Percentiles rank a stretch among this genome's conserved stretches.
Conservation (phyloP, 2,113 vertebrate species). For the Verasper variegatus region DNA sequence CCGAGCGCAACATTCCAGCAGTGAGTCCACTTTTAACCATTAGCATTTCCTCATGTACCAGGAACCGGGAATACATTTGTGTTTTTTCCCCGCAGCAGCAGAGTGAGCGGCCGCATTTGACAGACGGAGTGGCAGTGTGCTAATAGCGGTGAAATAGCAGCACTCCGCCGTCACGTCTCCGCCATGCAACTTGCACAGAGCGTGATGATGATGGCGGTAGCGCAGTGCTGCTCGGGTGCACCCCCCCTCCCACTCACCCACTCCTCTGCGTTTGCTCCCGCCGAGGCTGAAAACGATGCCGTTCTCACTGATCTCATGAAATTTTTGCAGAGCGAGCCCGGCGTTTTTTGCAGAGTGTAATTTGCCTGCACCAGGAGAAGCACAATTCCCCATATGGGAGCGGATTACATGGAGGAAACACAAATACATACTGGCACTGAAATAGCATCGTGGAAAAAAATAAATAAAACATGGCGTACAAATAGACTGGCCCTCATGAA, state of each 20-base stretch:
- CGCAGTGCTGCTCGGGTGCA: constrained; percentile 28
- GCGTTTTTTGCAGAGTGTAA: background rate
- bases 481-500: background rate
- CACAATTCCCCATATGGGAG: constrained; percentile 6
- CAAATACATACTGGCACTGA: constrained; percentile 11
- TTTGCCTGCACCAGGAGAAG: constrained; percentile 2
- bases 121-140: constrained; percentile 63
- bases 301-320: constrained; percentile 6
- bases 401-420: constrained; percentile 7
- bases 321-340: constrained; percentile 13
- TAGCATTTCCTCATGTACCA: constrained; percentile 39
- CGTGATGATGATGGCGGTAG: constrained; percentile 13
- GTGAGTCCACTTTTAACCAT: constrained; percentile 38
- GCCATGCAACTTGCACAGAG: constrained; percentile 22
- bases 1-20: constrained; percentile 51
- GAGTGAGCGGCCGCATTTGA: constrained; percentile 54
- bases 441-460: background rate
- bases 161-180: constrained; percentile 21
- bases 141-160: constrained; percentile 64
- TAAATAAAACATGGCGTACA: background rate
- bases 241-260: background rate
- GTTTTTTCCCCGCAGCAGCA: constrained; percentile 26
- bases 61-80: background rate
- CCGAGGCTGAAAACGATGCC: constrained; percentile 20
- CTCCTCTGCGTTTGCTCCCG: background rate